A percentile compares a stretch with the other conserved stretches of the same genome.
These are phyloP conservation scores for Esox lucius DNA, from an alignment of 2,797 vertebrate genomes.

Conservation along the genomic window DNA sequence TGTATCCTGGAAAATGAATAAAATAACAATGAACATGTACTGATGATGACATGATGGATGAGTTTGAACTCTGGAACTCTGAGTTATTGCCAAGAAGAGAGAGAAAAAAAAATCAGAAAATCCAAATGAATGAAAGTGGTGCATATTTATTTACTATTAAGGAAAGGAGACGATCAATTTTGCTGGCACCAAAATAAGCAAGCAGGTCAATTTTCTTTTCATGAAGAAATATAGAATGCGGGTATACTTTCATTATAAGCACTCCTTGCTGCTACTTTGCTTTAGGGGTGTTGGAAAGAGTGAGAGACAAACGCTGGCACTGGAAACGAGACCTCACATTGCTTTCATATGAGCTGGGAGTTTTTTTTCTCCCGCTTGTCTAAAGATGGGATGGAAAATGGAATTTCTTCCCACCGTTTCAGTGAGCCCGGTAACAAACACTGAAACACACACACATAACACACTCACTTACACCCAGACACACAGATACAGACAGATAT, in stretches of 20 bases:
- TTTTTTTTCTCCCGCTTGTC: slow-evolving; percentile 21
- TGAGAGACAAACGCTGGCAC: slow-evolving; percentile 53
- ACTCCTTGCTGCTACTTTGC: slow-evolving; percentile 36
- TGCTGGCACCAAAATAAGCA: slow-evolving; percentile 19
- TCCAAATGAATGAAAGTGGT: background rate
- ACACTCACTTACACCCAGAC: background rate
- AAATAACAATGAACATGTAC: background rate
- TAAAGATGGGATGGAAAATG: slow-evolving; percentile 50
- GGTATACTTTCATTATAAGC: slow-evolving; percentile 49
- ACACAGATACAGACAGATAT: background rate
- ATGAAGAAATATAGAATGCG: slow-evolving; percentile 37
- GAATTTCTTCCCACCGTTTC: slow-evolving; percentile 30
- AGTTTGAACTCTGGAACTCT: slow-evolving; percentile 1
- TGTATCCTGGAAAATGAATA: background rate
- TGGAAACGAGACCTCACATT: slow-evolving; percentile 43
- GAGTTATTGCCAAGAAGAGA: background rate
- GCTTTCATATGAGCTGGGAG: slow-evolving; percentile 41
- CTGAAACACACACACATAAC: background rate
- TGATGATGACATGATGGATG: background rate
- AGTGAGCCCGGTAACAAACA: slow-evolving; percentile 13
- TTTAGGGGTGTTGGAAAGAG: slow-evolving; percentile 46
- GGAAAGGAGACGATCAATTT: background rate
- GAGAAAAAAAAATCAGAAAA: background rate
- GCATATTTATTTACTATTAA: background rate
- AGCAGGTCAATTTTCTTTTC: slow-evolving; percentile 35